phyloP scores from a whole-genome alignment of 53 echinoderm and acorn worm genomes.

The Hippasteria phrygiana region DNA sequence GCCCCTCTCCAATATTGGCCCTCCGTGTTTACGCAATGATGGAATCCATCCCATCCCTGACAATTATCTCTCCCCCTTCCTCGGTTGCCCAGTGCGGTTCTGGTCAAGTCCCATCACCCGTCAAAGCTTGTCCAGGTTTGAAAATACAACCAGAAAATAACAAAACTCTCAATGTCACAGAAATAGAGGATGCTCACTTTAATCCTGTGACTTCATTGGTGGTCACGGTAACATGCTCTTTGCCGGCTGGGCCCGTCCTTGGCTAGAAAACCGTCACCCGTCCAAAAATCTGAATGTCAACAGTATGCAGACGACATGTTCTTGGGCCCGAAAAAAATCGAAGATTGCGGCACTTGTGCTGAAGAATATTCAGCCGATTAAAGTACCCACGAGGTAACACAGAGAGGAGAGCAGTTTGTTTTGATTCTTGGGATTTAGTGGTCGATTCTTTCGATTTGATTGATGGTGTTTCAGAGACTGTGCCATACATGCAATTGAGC shows the following conservation, averaged over 20 bases:
- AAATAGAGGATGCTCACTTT: not conserved
- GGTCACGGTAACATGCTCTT: slow-evolving; percentile 13
- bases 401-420: not conserved
- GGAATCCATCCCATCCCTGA: not conserved
- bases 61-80: not conserved
- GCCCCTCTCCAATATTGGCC: not conserved
- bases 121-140: not conserved
- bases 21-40: not conserved
- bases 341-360: slow-evolving; percentile 20
- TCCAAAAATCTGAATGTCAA: slow-evolving; percentile 31
- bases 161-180: not conserved
- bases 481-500: not conserved
- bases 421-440: no score
- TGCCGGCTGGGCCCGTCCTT: not conserved
- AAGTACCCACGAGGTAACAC: slow-evolving; percentile 6
- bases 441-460: not conserved
- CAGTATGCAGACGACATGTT: slow-evolving; percentile 18
- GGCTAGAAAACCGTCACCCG: not conserved
- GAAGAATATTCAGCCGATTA: not conserved
- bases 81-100: not conserved
- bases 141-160: not conserved
- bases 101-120: not conserved
- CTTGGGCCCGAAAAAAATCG: slow-evolving; percentile 28
- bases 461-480: not conserved
- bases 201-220: slow-evolving; percentile 13